Evolutionary conservation across 2,888 invertebrate species (phyloP).

Genomic region (Candidula unifasciata): DNA sequence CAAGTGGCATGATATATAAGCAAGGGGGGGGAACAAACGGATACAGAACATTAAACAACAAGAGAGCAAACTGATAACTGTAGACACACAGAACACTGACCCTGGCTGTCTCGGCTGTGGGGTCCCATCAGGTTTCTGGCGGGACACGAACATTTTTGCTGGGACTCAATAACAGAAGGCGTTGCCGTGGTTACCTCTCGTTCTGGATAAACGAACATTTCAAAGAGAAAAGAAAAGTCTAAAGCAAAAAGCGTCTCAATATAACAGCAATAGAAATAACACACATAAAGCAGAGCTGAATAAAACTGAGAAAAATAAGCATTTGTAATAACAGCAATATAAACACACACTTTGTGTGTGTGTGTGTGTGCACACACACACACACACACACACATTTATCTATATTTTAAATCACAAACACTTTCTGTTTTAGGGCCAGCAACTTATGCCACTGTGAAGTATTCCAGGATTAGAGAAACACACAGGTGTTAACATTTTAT

Average conservation of each 20-base stretch:
- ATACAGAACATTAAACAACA: too few species aligned
- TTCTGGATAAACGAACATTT: slow-evolving; percentile 15
- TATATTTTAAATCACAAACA: too few species aligned
- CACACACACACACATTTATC: too few species aligned
- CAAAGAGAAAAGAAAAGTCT: not conserved
- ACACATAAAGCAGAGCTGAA: not conserved
- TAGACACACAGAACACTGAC: not conserved
- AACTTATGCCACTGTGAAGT: too few species aligned
- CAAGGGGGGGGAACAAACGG: too few species aligned
- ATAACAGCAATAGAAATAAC: not conserved
- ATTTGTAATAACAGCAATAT: not conserved
- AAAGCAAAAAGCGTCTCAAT: not conserved
- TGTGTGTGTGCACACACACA: not conserved
- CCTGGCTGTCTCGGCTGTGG: not conserved
- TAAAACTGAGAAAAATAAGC: not conserved
- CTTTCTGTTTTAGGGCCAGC: too few species aligned
- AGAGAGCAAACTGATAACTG: too few species aligned
- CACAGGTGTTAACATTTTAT: too few species aligned
- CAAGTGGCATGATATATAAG: too few species aligned
- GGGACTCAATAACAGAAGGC: not conserved
- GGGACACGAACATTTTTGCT: slow-evolving; percentile 22
- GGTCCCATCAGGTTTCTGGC: not conserved
- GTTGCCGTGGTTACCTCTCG: slow-evolving; percentile 16
- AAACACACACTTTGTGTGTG: not conserved
- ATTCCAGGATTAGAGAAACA: too few species aligned